Evolutionary conservation across 2,797 vertebrate species (phyloP).

Genomic region (Lateolabrax maculatus): DNA sequence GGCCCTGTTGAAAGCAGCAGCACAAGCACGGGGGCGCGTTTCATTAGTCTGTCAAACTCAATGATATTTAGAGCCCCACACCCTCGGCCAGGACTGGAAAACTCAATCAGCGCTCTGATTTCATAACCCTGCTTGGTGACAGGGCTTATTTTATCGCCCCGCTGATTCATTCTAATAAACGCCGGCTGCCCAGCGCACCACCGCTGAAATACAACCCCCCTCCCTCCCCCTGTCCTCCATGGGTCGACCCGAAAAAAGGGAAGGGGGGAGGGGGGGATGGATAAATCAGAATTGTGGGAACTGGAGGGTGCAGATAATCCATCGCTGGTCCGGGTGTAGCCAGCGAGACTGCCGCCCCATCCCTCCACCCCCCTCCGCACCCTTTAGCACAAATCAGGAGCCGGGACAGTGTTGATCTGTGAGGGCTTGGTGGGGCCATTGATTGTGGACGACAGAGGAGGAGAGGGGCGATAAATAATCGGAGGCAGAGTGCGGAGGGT

Average conservation of each 20-base stretch:
- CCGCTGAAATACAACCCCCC: conserved; percentile 78
- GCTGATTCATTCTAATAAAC: conserved; percentile 88
- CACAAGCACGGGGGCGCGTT: conserved; percentile 76
- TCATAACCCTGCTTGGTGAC: conserved; percentile 92
- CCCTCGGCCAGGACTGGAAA: conserved; percentile 79
- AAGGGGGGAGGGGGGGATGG: conserved; percentile 46
- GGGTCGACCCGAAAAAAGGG: conserved; percentile 59
- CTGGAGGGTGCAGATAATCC: conserved; percentile 81
- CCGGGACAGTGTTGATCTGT: conserved; percentile 70
- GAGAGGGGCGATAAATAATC: conserved; percentile 81
- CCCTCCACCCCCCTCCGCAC: conserved; percentile 42
- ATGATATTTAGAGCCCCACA: conserved; percentile 85
- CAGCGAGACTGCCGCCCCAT: conserved; percentile 22
- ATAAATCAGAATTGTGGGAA: conserved; percentile 82
- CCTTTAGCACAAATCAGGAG: conserved; percentile 82
- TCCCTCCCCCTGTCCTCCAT: conserved; percentile 67
- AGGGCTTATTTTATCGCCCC: conserved; percentile 90
- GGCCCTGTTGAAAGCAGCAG: conserved; percentile 58
- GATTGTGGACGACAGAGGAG: conserved; percentile 76
- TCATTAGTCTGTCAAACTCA: conserved; percentile 87
- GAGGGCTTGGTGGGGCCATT: conserved; percentile 74
- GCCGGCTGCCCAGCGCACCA: conserved; percentile 66
- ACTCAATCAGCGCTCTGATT: conserved; percentile 91
- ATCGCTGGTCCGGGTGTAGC: conserved; percentile 64
- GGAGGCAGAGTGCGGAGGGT: conserved; percentile 68